Conservation (phyloP, 2,888 invertebrate species). For the Drosophila sordidula region DNA sequence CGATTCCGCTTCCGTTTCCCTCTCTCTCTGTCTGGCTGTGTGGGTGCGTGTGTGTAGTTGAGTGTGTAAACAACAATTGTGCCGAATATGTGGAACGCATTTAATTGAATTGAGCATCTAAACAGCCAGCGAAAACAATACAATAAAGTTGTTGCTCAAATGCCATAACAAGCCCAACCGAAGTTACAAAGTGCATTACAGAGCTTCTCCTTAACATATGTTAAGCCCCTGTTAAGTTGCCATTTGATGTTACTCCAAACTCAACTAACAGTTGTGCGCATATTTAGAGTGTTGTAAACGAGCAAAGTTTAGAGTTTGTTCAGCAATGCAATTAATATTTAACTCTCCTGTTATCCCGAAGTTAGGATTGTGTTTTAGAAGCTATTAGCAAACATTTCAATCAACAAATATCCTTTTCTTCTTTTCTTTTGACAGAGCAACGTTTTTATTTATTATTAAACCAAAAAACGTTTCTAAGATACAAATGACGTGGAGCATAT, state of each 20-base stretch:
- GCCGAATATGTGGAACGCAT: conserved; percentile 62
- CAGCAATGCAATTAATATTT: neutral
- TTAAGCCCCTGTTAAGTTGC: neutral
- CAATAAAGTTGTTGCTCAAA: conserved; percentile 28
- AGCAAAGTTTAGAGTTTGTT: neutral
- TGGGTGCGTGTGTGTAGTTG: conserved; percentile 20
- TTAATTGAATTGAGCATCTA: conserved; percentile 76
- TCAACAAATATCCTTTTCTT: too few species aligned
- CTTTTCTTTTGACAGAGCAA: too few species aligned
- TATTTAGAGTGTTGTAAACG: neutral
- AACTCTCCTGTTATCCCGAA: too few species aligned
- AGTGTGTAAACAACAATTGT: conserved; percentile 63
- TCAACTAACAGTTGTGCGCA: neutral
- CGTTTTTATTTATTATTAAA: too few species aligned
- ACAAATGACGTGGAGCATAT: too few species aligned
- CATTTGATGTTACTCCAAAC: neutral
- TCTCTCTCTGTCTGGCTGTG: neutral
- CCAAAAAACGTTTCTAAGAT: too few species aligned
- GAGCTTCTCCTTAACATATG: neutral
- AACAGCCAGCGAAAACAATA: conserved; percentile 35
- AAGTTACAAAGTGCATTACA: neutral
- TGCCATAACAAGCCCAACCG: conserved; percentile 29
- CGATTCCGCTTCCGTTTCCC: conserved; percentile 14
- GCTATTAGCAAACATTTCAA: neutral
- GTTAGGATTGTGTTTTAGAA: neutral